phyloP scores from a whole-genome alignment of 2,797 vertebrate species.

The Amblyopsis hoosieri region DNA sequence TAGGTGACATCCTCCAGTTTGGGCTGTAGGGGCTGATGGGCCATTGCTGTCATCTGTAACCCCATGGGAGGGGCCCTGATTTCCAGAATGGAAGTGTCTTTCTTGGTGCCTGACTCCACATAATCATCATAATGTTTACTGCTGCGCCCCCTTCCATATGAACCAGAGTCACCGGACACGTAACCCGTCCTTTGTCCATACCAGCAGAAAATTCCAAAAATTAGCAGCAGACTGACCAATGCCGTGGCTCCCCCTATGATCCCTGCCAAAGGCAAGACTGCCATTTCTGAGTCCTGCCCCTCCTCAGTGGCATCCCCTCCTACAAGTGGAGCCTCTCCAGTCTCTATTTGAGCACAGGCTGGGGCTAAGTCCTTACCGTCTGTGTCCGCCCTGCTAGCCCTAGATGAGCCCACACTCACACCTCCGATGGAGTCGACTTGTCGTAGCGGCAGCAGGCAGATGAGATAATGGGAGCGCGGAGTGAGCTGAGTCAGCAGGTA shows the following conservation, averaged over 20 bases:
- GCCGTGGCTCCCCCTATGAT: slow-evolving; percentile 90
- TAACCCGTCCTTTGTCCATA: slow-evolving; percentile 88
- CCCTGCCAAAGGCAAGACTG: slow-evolving; percentile 86
- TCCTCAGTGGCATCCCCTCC: slow-evolving; percentile 67
- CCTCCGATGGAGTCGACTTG: slow-evolving; percentile 61
- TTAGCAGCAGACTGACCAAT: slow-evolving; percentile 87
- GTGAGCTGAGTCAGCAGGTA: slow-evolving; percentile 91
- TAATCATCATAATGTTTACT: slow-evolving; percentile 91
- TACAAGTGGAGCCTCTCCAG: slow-evolving; percentile 72
- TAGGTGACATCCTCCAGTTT: slow-evolving; percentile 89
- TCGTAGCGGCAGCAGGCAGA: slow-evolving; percentile 88
- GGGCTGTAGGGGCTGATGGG: slow-evolving; percentile 81
- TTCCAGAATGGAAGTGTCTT: slow-evolving; percentile 93
- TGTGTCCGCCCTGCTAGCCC: slow-evolving; percentile 61
- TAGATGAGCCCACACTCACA: slow-evolving; percentile 58
- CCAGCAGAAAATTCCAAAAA: slow-evolving; percentile 92
- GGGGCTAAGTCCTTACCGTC: slow-evolving; percentile 83
- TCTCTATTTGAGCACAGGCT: slow-evolving; percentile 91
- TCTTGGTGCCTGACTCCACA: slow-evolving; percentile 92
- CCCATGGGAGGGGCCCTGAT: slow-evolving; percentile 86
- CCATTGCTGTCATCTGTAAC: slow-evolving; percentile 91
- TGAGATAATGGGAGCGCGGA: slow-evolving; percentile 90
- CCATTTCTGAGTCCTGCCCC: slow-evolving; percentile 77
- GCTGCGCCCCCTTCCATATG: slow-evolving; percentile 79
- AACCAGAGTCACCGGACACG: slow-evolving; percentile 79